phyloP scores from a whole-genome alignment of 1,140 invertebrate genomes.

The Leptinotarsa texana region DNA sequence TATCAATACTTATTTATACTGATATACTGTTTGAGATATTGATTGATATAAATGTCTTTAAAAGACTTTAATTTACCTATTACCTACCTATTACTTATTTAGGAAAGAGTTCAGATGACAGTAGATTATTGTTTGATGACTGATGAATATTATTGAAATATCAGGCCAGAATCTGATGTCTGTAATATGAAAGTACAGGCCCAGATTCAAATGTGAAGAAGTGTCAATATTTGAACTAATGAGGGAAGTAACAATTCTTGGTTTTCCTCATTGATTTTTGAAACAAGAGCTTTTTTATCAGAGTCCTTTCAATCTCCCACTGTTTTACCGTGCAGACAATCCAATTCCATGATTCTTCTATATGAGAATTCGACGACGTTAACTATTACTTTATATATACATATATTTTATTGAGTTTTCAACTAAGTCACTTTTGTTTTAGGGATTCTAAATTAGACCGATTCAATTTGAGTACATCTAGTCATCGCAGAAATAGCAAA shows the following conservation, averaged over 20 bases:
- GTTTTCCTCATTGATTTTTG: no score
- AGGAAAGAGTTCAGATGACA: neutral
- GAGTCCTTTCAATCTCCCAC: no score
- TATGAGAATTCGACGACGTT: neutral
- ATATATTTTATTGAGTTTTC: neutral
- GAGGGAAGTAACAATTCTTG: neutral
- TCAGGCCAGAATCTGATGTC: no score
- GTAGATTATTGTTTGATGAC: neutral
- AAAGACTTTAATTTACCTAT: no score
- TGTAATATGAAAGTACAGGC: no score
- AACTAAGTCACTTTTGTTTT: constrained; percentile 42
- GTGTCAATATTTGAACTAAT: neutral
- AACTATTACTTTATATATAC: neutral
- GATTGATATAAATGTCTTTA: no score
- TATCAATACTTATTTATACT: no score
- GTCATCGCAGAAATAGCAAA: constrained; percentile 35
- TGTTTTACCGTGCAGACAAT: neutral
- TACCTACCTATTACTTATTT: no score
- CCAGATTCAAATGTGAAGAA: no score
- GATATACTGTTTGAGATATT: no score
- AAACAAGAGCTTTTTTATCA: no score
- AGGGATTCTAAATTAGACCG: constrained; percentile 42
- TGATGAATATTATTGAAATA: constrained; percentile 4
- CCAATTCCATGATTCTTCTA: neutral
- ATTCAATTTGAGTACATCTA: constrained; percentile 24